Evolutionary conservation across 2,888 invertebrate genomes (phyloP).

Genomic region (Halocaridina rubra): DNA sequence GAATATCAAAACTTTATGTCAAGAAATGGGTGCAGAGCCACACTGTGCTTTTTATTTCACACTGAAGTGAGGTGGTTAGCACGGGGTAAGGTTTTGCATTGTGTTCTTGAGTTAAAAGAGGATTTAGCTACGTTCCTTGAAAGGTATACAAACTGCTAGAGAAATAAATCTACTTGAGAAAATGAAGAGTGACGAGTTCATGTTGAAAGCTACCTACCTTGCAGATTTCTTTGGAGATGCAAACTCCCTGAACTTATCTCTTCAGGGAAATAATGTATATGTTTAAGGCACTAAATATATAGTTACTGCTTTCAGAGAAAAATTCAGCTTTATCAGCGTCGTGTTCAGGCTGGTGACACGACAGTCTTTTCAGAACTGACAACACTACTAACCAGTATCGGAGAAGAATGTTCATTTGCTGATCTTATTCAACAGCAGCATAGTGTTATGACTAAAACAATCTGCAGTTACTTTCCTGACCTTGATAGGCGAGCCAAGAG

Average conservation of each 20-base stretch:
- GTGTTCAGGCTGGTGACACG: background rate
- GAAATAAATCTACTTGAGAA: background rate
- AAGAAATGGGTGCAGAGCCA: background rate
- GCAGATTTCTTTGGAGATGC: background rate
- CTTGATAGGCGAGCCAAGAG: too few species aligned
- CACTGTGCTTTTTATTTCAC: background rate
- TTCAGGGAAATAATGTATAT: background rate
- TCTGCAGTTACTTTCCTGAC: too few species aligned
- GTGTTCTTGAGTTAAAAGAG: background rate
- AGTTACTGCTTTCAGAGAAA: background rate
- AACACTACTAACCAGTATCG: background rate
- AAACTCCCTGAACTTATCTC: slow-evolving; percentile 4
- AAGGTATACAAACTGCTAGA: background rate
- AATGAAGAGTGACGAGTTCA: background rate
- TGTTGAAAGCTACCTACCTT: background rate
- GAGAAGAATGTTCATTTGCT: too few species aligned
- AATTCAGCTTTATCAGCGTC: background rate
- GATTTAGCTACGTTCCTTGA: background rate
- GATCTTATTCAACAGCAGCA: too few species aligned
- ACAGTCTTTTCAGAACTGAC: background rate
- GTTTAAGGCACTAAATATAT: background rate
- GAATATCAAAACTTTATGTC: slow-evolving; percentile 27
- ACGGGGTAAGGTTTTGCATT: slow-evolving; percentile 1
- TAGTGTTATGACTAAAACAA: too few species aligned
- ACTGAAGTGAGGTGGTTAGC: slow-evolving; percentile 4